phyloP scores from a whole-genome alignment of 2,797 vertebrate species.

The Astyanax mexicanus region DNA sequence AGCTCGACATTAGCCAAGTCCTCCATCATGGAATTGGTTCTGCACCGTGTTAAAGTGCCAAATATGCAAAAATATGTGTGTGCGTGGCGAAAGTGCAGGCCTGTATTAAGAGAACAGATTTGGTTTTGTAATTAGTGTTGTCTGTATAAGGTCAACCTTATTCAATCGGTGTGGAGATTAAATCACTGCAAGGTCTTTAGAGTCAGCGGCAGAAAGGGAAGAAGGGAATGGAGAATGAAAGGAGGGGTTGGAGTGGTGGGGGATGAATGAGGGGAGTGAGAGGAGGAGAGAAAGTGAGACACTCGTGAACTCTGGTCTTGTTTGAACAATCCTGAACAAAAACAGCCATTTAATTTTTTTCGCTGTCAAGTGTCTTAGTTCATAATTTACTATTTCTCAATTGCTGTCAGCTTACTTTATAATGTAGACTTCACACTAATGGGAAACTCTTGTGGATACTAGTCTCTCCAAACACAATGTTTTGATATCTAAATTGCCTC shows the following conservation, averaged over 20 bases:
- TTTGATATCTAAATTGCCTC: slow-evolving; percentile 56
- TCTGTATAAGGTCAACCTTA: slow-evolving; percentile 64
- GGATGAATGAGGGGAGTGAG: background rate
- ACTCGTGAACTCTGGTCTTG: slow-evolving; percentile 53
- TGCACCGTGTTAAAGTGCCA: slow-evolving; percentile 56
- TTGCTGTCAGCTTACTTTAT: slow-evolving; percentile 60
- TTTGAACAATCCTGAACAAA: slow-evolving; percentile 58
- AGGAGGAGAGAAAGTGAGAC: slow-evolving; percentile 28
- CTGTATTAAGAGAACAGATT: slow-evolving; percentile 59
- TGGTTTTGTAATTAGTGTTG: slow-evolving; percentile 64
- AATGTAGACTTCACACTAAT: slow-evolving; percentile 50
- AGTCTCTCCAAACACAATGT: slow-evolving; percentile 58
- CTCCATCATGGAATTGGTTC: slow-evolving; percentile 57
- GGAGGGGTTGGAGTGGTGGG: slow-evolving; percentile 8
- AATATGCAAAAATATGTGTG: slow-evolving; percentile 58
- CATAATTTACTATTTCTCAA: slow-evolving; percentile 60
- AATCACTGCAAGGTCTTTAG: slow-evolving; percentile 56
- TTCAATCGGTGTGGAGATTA: slow-evolving; percentile 61
- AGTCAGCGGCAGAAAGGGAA: slow-evolving; percentile 51
- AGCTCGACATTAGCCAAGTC: slow-evolving; percentile 54
- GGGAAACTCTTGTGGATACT: slow-evolving; percentile 52
- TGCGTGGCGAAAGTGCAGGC: slow-evolving; percentile 49
- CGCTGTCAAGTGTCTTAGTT: slow-evolving; percentile 55
- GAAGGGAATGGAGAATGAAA: slow-evolving; percentile 27
- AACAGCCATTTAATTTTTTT: slow-evolving; percentile 57